Evolutionary conservation across 2,113 vertebrate species (phyloP), one percentile per base, ranked within the genome.

Genomic region (Ammodytes dubius): DNA sequence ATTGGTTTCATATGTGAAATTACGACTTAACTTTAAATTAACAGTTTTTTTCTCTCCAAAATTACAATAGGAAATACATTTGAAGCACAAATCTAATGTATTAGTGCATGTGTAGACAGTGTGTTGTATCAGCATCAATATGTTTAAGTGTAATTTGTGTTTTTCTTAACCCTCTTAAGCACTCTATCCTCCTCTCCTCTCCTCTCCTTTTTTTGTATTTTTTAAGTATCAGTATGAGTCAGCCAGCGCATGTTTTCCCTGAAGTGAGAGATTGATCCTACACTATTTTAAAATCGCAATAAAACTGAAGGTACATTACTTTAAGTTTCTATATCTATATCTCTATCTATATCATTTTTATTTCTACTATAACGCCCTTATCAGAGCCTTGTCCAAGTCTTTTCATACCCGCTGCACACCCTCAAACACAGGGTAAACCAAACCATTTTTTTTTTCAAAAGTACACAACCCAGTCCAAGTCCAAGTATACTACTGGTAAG

Each of bases 361-460:
- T 52, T 8, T 72, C 11, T 46, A 53, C 27, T 3, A 37, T 5
- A 4, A n/a, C 1, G 53, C 47, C 14, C 40, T 2, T n/a, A 37
- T 61, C 76, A 37, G 77, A 78, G 65, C 64, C 70, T 27, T 14
- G 60, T 71, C 87, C 82, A 84, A 84, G 83, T 7, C 87, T 86
- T 63, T 11, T 85, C 42, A 17, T 85, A 91, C 90, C 88, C 70
- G 61, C 83, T 79, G 85, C 87, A 27, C 78, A 75, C 88, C 89
- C 83, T 70, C 83, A 59, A 11, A 17, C 3, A 2, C 74, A 75
- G 69, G 71, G 67, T n/a, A 27, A 74, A 70, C 57, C 56, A 13
- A 79, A 82, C 67, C 72, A 6, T 43, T 19, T 42, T 1, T 42
- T 1, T 3, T 14, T 27, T 1, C n/a, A 45, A 83, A 14, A 10